Percentiles rank a stretch among this genome's conserved stretches.
These are phyloP conservation scores for Drosophila mayaguana DNA, from an alignment of 2,888 invertebrate species.

Conservation along the genomic window DNA sequence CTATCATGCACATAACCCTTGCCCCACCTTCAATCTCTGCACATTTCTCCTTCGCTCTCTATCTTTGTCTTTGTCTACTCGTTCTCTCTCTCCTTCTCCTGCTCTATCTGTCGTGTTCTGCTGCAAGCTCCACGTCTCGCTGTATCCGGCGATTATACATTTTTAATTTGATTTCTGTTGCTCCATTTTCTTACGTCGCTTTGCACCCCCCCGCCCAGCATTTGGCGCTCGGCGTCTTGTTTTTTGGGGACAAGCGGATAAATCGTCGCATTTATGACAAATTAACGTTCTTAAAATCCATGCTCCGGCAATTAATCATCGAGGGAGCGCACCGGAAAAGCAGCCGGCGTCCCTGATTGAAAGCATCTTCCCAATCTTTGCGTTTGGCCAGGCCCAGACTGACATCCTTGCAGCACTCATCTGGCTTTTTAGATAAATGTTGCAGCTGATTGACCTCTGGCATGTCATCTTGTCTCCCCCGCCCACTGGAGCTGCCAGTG, in stretches of 20 bases:
- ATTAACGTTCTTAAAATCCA: slow-evolving; percentile 78
- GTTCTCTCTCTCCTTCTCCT: background rate
- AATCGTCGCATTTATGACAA: slow-evolving; percentile 70
- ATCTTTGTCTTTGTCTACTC: background rate
- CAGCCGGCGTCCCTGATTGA: slow-evolving; percentile 55
- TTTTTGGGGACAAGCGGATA: slow-evolving; percentile 41
- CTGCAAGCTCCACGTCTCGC: slow-evolving; percentile 16
- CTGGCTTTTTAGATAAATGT: slow-evolving; percentile 51
- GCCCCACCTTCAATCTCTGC: background rate
- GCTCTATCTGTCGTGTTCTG: background rate
- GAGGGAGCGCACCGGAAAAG: slow-evolving; percentile 28
- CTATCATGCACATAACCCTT: slow-evolving; percentile 13
- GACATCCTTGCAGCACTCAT: background rate
- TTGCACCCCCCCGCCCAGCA: background rate
- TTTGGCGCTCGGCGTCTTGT: background rate
- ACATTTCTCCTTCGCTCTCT: background rate
- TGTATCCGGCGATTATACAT: slow-evolving; percentile 69
- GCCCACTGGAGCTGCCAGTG: background rate
- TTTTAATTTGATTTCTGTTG: slow-evolving; percentile 76
- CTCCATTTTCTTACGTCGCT: slow-evolving; percentile 37
- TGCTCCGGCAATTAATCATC: slow-evolving; percentile 73
- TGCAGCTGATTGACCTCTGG: slow-evolving; percentile 58
- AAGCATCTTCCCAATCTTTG: slow-evolving; percentile 55
- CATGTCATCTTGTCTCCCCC: slow-evolving; percentile 12
- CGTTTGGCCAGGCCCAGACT: slow-evolving; percentile 17